phyloP scores from a whole-genome alignment of 2,113 vertebrate genomes.

The Sceloporus undulatus region DNA sequence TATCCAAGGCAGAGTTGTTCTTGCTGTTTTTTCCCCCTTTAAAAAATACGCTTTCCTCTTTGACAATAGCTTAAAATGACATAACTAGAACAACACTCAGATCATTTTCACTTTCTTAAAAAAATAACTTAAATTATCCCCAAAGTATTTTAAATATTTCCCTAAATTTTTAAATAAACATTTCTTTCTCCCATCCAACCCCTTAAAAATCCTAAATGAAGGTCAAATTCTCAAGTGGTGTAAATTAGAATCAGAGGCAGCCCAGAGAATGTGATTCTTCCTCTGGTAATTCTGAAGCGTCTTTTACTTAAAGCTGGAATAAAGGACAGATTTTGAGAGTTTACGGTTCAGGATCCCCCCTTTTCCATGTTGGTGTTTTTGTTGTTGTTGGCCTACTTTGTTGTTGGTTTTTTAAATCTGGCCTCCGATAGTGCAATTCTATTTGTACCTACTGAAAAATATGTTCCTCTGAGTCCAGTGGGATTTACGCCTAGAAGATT shows the following conservation, averaged over 20 bases:
- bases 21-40: not conserved
- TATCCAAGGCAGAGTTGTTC: slow-evolving; percentile 39
- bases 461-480: not conserved
- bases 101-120: not conserved
- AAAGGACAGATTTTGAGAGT: not conserved
- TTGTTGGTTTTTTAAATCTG: not conserved
- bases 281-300: not conserved
- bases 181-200: slow-evolving; percentile 22
- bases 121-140: slow-evolving; percentile 68
- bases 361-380: not conserved
- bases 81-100: slow-evolving; percentile 45
- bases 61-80: slow-evolving; percentile 24
- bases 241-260: not conserved
- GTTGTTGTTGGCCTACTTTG: not conserved
- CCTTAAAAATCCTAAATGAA: slow-evolving; percentile 6
- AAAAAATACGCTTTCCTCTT: slow-evolving; percentile 58
- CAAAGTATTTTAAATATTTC: slow-evolving; percentile 65
- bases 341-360: not conserved
- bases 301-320: not conserved
- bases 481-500: not conserved
- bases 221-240: slow-evolving; percentile 4
- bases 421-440: not conserved
- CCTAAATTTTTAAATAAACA: slow-evolving; percentile 50
- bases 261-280: not conserved
- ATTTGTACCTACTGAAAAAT: not conserved